These are phyloP conservation scores for Agriopis leucophaearia DNA, from an alignment of 2,888 invertebrate genomes.

Conservation along the genomic window DNA sequence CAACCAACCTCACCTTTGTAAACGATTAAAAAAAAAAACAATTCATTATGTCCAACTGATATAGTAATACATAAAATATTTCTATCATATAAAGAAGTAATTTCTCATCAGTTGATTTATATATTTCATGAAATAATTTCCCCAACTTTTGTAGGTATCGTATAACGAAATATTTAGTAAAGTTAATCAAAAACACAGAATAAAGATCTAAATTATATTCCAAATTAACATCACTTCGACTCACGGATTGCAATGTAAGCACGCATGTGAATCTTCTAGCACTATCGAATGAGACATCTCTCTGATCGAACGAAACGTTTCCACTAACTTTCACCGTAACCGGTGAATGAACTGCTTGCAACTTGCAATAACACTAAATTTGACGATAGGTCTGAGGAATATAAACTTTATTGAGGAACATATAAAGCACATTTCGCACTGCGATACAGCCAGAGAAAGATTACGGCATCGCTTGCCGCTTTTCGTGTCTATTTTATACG, in stretches of 20 bases:
- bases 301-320: constrained; percentile 50
- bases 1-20: too few species aligned
- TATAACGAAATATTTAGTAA: constrained; percentile 22
- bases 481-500: constrained; percentile 70
- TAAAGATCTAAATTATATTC: constrained; percentile 52
- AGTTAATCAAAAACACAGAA: constrained; percentile 67
- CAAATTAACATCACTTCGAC: constrained; percentile 76
- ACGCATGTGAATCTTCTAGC: constrained; percentile 81
- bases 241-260: constrained; percentile 80
- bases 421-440: constrained; percentile 75
- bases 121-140: constrained; percentile 5
- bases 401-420: constrained; percentile 50
- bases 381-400: constrained; percentile 44
- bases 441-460: constrained; percentile 68
- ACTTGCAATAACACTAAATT: constrained; percentile 67
- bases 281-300: constrained; percentile 60
- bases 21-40: not conserved
- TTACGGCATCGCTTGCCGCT: constrained; percentile 83
- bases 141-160: constrained; percentile 13
- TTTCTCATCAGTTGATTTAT: constrained; percentile 3
- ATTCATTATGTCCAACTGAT: too few species aligned
- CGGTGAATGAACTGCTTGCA: constrained; percentile 81
- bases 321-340: constrained; percentile 77
- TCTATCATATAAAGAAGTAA: constrained; percentile 3
- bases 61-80: too few species aligned